phyloP scores from a whole-genome alignment of 2,888 invertebrate genomes.

The Liodrosophila aerea region DNA sequence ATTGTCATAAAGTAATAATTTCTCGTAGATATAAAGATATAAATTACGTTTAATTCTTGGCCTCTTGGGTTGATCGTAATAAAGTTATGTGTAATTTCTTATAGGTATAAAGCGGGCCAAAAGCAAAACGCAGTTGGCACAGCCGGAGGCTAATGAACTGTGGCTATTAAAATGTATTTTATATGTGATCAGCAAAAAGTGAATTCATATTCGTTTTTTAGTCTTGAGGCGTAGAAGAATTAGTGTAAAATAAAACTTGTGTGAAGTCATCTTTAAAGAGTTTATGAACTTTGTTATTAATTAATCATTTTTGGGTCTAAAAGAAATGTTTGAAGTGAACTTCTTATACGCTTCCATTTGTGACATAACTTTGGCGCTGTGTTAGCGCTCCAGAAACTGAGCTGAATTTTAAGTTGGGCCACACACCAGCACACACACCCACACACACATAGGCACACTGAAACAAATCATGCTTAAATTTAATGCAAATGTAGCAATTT shows the following conservation, averaged over 20 bases:
- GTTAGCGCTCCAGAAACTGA: constrained; percentile 37
- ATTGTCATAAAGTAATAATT: no score
- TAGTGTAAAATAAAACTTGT: not conserved
- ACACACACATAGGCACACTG: constrained; percentile 9
- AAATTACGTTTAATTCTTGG: no score
- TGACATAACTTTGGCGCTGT: constrained; percentile 12
- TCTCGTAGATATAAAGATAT: no score
- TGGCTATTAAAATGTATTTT: constrained; percentile 45
- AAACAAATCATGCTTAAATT: constrained; percentile 46
- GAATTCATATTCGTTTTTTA: constrained; percentile 4
- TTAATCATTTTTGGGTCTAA: constrained; percentile 36
- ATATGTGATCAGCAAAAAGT: constrained; percentile 36
- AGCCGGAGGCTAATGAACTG: constrained; percentile 62
- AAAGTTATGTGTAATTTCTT: no score
- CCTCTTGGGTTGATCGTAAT: no score
- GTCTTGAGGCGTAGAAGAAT: constrained; percentile 12
- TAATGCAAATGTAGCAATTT: constrained; percentile 63
- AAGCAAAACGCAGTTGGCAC: constrained; percentile 1
- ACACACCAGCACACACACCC: constrained; percentile 4
- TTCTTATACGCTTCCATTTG: constrained; percentile 12
- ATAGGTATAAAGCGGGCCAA: no score
- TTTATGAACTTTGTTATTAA: constrained; percentile 27
- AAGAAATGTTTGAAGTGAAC: constrained; percentile 5
- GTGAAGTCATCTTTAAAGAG: constrained; percentile 35
- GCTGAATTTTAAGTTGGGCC: constrained; percentile 43